Base-by-base conservation (phyloP, 2,797 vertebrate genomes). In the Enteromius anoplus region DNA sequence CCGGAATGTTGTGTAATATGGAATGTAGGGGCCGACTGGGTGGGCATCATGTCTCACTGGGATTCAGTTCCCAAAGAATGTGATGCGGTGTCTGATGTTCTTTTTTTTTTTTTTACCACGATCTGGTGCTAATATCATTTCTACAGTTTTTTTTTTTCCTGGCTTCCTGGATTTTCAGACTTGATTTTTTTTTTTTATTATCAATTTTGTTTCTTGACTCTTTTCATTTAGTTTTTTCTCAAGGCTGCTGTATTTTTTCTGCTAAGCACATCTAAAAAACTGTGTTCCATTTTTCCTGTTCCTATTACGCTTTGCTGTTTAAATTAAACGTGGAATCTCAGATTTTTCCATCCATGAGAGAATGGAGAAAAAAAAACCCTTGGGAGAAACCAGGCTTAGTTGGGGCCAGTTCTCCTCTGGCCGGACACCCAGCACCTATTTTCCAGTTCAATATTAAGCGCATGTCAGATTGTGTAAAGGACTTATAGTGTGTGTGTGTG, bases 1-100 rank as follows among this genome's bases (percentile, higher is more conserved):
- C 90, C 86, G 80, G 90, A 88, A 88, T 93, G 94, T 95, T 60
- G 85, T 94, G 87, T 92, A 92, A 93, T 86, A 88, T 55, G 90
- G 92, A 93, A 92, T 93, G 92, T 88, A 62, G 92, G 93, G 94
- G 93, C 93, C 89, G 23, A 87, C 17, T 71, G 88, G 88, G 85
- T 76, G 91, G 92, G 64, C 32, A 64, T 76, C 64, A 69, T 26
- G 45, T 78, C 53, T 81, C 23, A 73, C 12, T 12, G 17, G 15
- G 66, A 37, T 76, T 70, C 8, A 60, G 34, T 66, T 66, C 42
- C 26, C 23, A 49, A 29, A 42, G 42, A 64, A 47, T 62, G 10
- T 17, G 8, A 12, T 15, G 3, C 1, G 14, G 14, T 55, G 11
- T 32, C 11, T 73, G 49, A 55, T 1, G 5, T 53, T 73, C 34